phyloP scores from a whole-genome alignment of 1,140 invertebrate species.

The Drosophila eugracilis region DNA sequence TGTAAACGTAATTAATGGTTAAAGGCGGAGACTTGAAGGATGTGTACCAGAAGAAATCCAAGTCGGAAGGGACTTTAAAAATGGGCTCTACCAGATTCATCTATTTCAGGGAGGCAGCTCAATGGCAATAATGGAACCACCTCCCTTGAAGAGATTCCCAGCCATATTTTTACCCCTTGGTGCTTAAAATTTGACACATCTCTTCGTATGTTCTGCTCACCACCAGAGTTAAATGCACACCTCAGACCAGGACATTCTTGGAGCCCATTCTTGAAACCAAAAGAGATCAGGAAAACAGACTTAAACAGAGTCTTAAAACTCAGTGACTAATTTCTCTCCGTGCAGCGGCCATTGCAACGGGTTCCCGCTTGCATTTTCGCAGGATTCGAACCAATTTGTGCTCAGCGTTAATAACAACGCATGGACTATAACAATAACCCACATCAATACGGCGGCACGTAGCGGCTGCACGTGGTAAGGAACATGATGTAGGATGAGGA shows the following conservation, averaged over 20 bases:
- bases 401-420: slow-evolving; percentile 72
- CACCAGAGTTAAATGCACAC: slow-evolving; percentile 27
- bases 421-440: slow-evolving; percentile 81
- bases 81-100: slow-evolving; percentile 1
- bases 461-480: slow-evolving; percentile 71
- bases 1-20: slow-evolving; percentile 66
- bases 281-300: not conserved
- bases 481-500: slow-evolving; percentile 31
- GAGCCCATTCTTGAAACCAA: slow-evolving; percentile 36
- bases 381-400: slow-evolving; percentile 80
- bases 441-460: slow-evolving; percentile 78
- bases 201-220: slow-evolving; percentile 27
- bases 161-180: slow-evolving; percentile 27
- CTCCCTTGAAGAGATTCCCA: slow-evolving; percentile 3
- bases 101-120: slow-evolving; percentile 1
- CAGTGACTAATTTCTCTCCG: not conserved
- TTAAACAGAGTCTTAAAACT: not conserved
- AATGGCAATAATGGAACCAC: slow-evolving; percentile 3
- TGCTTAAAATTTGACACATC: slow-evolving; percentile 39
- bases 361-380: slow-evolving; percentile 62
- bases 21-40: slow-evolving; percentile 19
- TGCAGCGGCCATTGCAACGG: slow-evolving; percentile 56
- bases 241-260: slow-evolving; percentile 35
- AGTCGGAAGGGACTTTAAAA: slow-evolving; percentile 13
- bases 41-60: slow-evolving; percentile 22